Conservation (phyloP, 2,113 vertebrate species). For the Echinops telfairi region DNA sequence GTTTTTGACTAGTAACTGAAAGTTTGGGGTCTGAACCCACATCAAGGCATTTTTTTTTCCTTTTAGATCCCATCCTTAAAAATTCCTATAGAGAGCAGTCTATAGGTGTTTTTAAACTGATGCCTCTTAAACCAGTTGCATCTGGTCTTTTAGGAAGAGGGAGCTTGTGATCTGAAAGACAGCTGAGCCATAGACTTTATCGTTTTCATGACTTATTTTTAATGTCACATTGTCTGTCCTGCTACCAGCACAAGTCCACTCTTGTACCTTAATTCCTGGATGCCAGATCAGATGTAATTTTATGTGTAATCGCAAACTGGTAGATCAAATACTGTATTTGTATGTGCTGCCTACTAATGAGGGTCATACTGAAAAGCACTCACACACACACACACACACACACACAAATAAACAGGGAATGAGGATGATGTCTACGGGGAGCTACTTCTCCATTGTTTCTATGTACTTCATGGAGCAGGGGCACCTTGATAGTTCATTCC, state of each 20-base stretch:
- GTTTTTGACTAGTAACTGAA: not conserved
- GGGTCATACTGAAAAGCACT: no score
- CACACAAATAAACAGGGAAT: not conserved
- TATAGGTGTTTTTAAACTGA: no score
- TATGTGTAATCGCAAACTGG: not conserved
- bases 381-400: not conserved
- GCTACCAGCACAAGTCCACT: not conserved
- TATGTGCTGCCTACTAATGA: not conserved
- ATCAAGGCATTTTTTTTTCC: no score
- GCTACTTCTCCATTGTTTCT: not conserved
- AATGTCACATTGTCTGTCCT: no score
- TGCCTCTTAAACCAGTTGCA: no score
- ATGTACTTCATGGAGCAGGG: not conserved
- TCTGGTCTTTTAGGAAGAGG: no score
- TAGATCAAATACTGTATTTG: not conserved
- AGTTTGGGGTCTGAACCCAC: not conserved
- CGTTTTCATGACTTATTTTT: no score
- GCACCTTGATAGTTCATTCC: not conserved
- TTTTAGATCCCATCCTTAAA: no score
- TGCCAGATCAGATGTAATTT: not conserved
- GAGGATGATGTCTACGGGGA: not conserved
- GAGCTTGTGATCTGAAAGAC: no score
- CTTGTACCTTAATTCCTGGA: not conserved
- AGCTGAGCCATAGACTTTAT: no score
- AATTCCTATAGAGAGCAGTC: no score